Evolutionary conservation across 2,113 vertebrate genomes (phyloP), one percentile per base, ranked within the genome.

Genomic region (Cromileptes altivelis): DNA sequence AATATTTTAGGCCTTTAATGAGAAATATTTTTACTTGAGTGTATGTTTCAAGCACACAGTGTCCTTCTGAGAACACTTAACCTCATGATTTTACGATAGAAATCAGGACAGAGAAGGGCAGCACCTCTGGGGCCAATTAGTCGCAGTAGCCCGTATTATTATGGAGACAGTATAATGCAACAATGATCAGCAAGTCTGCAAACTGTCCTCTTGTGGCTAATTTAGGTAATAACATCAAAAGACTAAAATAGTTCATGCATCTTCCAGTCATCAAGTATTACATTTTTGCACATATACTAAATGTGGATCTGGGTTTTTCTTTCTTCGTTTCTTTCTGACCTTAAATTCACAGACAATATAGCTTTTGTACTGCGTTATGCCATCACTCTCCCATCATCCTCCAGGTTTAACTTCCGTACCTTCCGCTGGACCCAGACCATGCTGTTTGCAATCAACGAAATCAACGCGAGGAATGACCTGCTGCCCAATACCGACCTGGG

Each of bases 371-470:
- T 9, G 13, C 10, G 10, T 47, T n/a, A 33, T 6, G 57, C 49
- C 23, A 2, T 79, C 10, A 14, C 25, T 21, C 27, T 63, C 25
- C 56, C 42, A 13, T 13, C 56, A 37, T 57, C 83, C 60, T 77
- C 6, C 91, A 98, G 97, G 58, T 97, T 98, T 90, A 97, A 97
- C 87, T 97, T 96, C 80, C 88, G 94, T 0, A 94, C 96, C 11
- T 97, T 97, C 92, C 92, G 93, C 64, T 97, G 97, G 96, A 93
- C 96, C 58, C 96, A 96, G 91, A 95, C 96, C 40, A 97, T 97
- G 96, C 95, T 97, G 83, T 97, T 96, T 78, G 96, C 95, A 5
- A 94, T 97, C 63, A 73, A 95, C 2, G 96, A 97, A 91, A 96
- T 97, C n/a, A 97, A 97, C 45, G 10, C 64, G 0, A 94, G 81